A percentile compares a stretch with the other conserved stretches of the same genome.
Evolutionary conservation across 2,888 invertebrate genomes (phyloP).

Genomic region (Congeria kusceri): DNA sequence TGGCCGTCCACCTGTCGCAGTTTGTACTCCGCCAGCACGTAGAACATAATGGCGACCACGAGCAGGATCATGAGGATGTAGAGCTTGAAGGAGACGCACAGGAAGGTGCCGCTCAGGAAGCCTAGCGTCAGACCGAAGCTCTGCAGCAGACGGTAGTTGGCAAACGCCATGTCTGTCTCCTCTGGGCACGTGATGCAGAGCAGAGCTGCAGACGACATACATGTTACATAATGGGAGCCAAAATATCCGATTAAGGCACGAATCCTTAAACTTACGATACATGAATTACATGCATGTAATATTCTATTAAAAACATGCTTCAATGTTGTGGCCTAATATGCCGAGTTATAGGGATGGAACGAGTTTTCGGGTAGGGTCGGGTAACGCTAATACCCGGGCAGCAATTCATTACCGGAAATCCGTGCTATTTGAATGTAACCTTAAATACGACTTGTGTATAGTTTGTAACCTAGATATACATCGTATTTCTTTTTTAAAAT

Average conservation of each 20-base stretch:
- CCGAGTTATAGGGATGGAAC: no score
- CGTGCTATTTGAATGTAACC: no score
- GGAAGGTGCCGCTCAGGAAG: slow-evolving; percentile 80
- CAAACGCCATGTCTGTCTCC: slow-evolving; percentile 84
- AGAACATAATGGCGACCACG: slow-evolving; percentile 82
- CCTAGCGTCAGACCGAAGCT: slow-evolving; percentile 82
- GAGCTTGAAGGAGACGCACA: slow-evolving; percentile 80
- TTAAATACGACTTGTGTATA: no score
- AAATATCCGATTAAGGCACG: background rate
- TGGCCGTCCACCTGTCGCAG: slow-evolving; percentile 76
- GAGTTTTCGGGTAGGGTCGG: no score
- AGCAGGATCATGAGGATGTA: slow-evolving; percentile 83
- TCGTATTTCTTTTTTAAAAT: no score
- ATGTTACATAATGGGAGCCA: background rate
- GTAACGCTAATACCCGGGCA: no score
- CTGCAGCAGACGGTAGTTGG: slow-evolving; percentile 84
- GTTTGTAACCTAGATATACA: no score
- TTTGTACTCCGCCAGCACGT: slow-evolving; percentile 83
- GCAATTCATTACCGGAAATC: no score
- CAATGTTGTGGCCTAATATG: no score
- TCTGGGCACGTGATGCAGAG: slow-evolving; percentile 83
- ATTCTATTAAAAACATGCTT: no score
- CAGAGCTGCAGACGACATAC: slow-evolving; percentile 75
- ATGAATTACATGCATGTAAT: background rate
- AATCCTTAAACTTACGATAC: background rate